phyloP scores from a whole-genome alignment of 2,113 vertebrate species.

The Seriola rivoliana region DNA sequence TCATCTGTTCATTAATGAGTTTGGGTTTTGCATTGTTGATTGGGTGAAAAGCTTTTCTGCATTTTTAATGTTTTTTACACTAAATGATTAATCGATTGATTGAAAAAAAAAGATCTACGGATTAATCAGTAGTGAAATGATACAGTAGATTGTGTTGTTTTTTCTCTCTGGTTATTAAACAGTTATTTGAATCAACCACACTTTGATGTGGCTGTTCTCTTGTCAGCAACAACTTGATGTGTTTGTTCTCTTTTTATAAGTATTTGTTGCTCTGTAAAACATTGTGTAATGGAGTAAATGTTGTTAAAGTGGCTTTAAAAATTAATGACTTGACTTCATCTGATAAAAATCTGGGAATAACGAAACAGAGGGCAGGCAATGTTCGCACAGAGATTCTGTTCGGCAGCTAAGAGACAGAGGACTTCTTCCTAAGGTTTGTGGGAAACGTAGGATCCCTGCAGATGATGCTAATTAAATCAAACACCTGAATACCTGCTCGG shows the following conservation, averaged over 20 bases:
- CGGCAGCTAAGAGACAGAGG: not conserved
- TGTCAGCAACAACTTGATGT: conserved; percentile 16
- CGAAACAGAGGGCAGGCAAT: not conserved
- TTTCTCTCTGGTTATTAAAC: not conserved
- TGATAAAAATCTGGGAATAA: conserved; percentile 41
- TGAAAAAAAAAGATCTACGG: too few species aligned
- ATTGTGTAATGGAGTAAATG: conserved; percentile 12
- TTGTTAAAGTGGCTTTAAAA: conserved; percentile 45
- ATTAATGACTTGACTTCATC: conserved; percentile 37
- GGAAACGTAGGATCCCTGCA: not conserved
- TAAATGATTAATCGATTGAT: not conserved
- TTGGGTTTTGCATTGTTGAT: too few species aligned
- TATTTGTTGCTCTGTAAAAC: conserved; percentile 34
- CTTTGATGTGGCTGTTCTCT: conserved; percentile 12
- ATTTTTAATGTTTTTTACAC: not conserved
- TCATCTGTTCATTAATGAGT: too few species aligned
- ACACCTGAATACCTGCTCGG: conserved; percentile 30
- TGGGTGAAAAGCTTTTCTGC: not conserved
- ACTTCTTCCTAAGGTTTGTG: not conserved
- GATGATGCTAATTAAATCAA: conserved; percentile 34
- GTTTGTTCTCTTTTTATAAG: conserved; percentile 32
- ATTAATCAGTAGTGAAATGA: not conserved
- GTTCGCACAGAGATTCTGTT: not conserved
- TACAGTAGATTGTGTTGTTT: not conserved
- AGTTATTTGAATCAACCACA: conserved; percentile 1